Evolutionary conservation across 2,113 vertebrate genomes (phyloP).

Genomic region (Lepisosteus oculatus): DNA sequence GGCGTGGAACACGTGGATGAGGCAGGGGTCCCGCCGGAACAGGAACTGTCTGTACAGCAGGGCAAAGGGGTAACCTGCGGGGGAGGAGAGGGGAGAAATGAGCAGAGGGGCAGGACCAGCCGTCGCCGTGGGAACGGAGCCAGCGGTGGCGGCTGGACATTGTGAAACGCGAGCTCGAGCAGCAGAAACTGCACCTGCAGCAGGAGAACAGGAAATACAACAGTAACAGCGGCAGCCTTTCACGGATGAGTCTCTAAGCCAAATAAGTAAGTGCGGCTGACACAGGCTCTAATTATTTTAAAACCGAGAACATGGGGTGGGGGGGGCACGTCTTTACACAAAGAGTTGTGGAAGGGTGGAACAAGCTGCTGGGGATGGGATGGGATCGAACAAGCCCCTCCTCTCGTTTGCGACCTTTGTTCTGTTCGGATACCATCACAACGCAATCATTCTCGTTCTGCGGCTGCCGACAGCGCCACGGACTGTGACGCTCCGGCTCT

Average conservation of each 20-base stretch:
- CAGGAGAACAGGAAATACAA: constrained; percentile 1
- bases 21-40: constrained; percentile 81
- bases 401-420: no score
- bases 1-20: constrained; percentile 84
- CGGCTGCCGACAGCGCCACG: no score
- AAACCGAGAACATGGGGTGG: no score
- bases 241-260: no score
- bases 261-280: no score
- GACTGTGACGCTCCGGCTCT: no score
- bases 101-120: neutral
- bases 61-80: constrained; percentile 87
- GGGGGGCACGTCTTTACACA: no score
- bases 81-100: constrained; percentile 23
- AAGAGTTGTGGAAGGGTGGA: no score
- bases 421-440: no score
- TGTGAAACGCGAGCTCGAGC: neutral
- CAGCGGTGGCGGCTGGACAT: neutral
- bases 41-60: constrained; percentile 83
- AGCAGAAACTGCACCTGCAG: constrained; percentile 5
- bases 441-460: no score
- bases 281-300: no score
- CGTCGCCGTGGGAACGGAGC: neutral
- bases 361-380: neutral
- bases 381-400: no score
- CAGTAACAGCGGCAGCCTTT: neutral